phyloP scores from a whole-genome alignment of 2,888 invertebrate genomes.

The Diarsia rubi region DNA sequence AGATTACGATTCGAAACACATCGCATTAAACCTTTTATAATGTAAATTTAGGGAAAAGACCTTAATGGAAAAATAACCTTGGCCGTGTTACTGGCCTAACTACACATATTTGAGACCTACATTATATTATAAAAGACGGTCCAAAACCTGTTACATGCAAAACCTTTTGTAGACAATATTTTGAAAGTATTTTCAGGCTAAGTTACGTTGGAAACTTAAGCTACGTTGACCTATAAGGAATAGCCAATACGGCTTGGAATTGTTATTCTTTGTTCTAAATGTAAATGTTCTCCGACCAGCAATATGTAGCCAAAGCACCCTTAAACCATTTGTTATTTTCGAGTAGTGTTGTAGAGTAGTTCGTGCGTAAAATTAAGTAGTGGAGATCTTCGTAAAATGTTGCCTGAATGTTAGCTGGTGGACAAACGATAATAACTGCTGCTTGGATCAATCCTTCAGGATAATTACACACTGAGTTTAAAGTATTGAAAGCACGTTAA shows the following conservation, averaged over 20 bases:
- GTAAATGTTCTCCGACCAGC: constrained; percentile 12
- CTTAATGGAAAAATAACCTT: constrained; percentile 28
- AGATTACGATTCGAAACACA: constrained; percentile 41
- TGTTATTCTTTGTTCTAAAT: constrained; percentile 30
- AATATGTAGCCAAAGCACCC: constrained; percentile 1
- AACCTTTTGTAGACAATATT: background rate
- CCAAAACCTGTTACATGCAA: background rate
- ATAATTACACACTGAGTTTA: too few species aligned
- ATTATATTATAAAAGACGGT: constrained; percentile 11
- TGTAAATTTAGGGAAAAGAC: constrained; percentile 46
- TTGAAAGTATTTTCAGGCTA: background rate
- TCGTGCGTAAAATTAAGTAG: constrained; percentile 16
- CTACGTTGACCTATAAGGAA: constrained; percentile 8
- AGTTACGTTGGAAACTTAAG: background rate
- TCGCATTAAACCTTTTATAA: constrained; percentile 39
- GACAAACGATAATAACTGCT: background rate
- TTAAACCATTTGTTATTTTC: constrained; percentile 13
- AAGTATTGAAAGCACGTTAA: too few species aligned
- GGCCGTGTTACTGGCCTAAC: constrained; percentile 10
- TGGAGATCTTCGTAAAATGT: constrained; percentile 25
- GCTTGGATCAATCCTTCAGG: too few species aligned
- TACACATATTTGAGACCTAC: constrained; percentile 21
- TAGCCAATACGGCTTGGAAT: background rate
- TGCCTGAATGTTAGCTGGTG: background rate
- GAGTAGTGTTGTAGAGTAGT: background rate